These are phyloP conservation scores for Atlantisia rogersi DNA, from an alignment of 2,113 vertebrate genomes.

Conservation along the genomic window DNA sequence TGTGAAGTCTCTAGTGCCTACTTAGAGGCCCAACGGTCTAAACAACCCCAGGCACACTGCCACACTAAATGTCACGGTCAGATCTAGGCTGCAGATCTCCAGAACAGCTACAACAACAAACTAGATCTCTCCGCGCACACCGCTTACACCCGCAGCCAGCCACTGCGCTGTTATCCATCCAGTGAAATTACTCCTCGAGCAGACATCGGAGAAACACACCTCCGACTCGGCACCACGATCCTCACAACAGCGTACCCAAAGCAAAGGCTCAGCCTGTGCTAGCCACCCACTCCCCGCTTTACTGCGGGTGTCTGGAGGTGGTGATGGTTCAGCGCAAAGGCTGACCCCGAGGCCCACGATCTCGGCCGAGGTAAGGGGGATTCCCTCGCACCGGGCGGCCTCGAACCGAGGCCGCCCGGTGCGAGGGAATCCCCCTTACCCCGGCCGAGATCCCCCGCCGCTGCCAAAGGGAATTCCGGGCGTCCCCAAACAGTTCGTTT, in stretches of 20 bases:
- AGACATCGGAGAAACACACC: fast-evolving
- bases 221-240: fast-evolving
- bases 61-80: fast-evolving
- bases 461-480: fast-evolving
- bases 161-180: fast-evolving
- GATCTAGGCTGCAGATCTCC: neutral
- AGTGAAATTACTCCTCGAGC: fast-evolving
- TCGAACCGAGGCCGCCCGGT: neutral
- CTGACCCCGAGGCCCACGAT: neutral
- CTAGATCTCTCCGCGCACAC: fast-evolving
- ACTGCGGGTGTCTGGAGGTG: fast-evolving
- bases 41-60: neutral
- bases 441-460: neutral
- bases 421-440: no score
- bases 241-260: fast-evolving
- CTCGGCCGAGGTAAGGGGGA: neutral
- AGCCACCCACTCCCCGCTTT: fast-evolving
- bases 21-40: neutral
- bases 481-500: fast-evolving
- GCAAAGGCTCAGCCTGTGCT: fast-evolving
- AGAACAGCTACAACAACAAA: neutral
- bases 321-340: fast-evolving
- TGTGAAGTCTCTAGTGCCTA: neutral
- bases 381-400: fast-evolving
- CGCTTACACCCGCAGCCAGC: fast-evolving